Base-by-base conservation (phyloP, 2,113 vertebrate species). In the Phylloscopus trochilus region DNA sequence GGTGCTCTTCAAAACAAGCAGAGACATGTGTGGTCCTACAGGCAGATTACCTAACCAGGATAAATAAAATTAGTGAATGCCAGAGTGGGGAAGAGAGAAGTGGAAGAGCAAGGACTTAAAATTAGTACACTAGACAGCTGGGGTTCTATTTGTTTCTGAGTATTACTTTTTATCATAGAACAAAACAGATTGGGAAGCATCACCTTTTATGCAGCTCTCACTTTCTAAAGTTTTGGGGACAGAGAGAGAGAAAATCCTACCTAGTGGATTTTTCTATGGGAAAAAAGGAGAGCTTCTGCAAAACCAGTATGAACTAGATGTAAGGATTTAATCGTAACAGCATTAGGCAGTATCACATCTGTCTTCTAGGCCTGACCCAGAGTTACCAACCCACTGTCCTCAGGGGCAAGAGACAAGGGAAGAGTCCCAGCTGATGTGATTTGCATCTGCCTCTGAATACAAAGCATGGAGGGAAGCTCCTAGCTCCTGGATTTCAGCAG, bases 1-100 rank as follows among this genome's bases (percentile, higher is more conserved):
- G 74, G 56, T 68, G 66, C 69, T 91, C 52, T 41, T 83, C 76
- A 77, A 56, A 95, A 81, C 91, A 83, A 90, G 89, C 89, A 83
- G 31, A 31, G 37, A 56, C 76, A 24, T 7, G 52, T 53, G 51
- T 74, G 64, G 89, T 93, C 68, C 63, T 78, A 70, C 49, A 81
- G 91, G 69, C 80, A 87, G n/a, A 21, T 83, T 86, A 55, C 26
- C 69, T 75, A 68, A 74, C 73, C 35, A 75, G 55, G 35, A 55
- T 89, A 93, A 92, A 35, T 39, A 92, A 91, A 33, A 78, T 59
- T 24, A 63, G 44, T 24, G 39, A 81, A 81, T 62, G 39, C 21
- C 55, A 78, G 72, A 83, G 53, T 11, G 21, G 52, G 46, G 43
- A 76, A 83, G 35, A 47, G 15, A 58, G 47, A 78, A 77, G 80